phyloP scores from a whole-genome alignment of 2,113 vertebrate genomes.

The Glaucomys volans region DNA sequence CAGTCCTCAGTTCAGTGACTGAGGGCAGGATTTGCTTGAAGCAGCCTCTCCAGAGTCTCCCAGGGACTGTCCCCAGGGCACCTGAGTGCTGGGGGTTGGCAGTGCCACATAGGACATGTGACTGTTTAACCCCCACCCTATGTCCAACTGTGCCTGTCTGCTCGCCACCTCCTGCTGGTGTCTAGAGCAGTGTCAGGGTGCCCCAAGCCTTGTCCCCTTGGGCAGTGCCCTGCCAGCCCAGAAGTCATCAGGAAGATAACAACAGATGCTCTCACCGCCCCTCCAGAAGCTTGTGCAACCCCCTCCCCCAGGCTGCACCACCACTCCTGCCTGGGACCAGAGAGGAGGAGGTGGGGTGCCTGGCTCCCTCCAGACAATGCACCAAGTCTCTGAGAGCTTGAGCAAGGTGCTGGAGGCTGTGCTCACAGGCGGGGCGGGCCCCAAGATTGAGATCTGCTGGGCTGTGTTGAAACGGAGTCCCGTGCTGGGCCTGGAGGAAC shows the following conservation, averaged over 20 bases:
- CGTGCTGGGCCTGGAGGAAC: constrained; percentile 63
- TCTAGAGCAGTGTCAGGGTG: not conserved
- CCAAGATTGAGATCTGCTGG: constrained; percentile 58
- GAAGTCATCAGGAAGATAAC: constrained; percentile 66
- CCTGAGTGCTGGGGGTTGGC: not conserved
- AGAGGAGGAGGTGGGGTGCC: not conserved
- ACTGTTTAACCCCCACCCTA: not conserved
- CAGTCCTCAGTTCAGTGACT: too few relatives aligned
- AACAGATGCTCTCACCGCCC: constrained; percentile 77
- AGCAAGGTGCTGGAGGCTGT: constrained; percentile 27
- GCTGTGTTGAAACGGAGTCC: constrained; percentile 74
- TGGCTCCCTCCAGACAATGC: constrained; percentile 61
- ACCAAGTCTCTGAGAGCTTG: constrained; percentile 49
- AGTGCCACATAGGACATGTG: fast-evolving
- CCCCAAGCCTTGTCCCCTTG: constrained; percentile 35
- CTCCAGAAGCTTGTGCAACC: constrained; percentile 62
- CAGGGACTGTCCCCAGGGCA: not conserved
- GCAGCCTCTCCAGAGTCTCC: not conserved
- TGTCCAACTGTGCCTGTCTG: too few relatives aligned
- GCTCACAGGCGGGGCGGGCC: not conserved
- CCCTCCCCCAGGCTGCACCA: not conserved
- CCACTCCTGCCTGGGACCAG: constrained; percentile 29
- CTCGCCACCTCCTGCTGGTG: not conserved
- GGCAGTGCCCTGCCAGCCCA: not conserved
- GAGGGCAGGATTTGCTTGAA: not conserved